Evolutionary conservation across 2,113 vertebrate genomes (phyloP), one percentile per base, ranked within the genome.

Genomic region (Brachionichthys hirsutus): DNA sequence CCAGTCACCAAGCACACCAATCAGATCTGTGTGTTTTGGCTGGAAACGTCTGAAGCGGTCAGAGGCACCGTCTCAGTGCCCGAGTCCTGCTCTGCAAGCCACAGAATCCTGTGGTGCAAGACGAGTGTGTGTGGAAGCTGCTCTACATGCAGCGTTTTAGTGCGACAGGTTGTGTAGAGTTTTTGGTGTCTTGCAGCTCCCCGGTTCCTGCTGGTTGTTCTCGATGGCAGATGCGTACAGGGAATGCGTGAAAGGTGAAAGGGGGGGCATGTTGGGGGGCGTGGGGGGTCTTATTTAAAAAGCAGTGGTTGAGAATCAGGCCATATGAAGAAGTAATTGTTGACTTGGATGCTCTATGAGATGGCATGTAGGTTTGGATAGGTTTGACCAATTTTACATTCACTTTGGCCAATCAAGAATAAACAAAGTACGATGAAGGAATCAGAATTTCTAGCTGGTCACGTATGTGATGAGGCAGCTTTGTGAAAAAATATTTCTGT

Each of bases 161-260:
- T 72, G 81, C 77, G 77, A 82, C 75, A 82, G 73, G 67, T 62
- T 46, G 43, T 54, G 54, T 62, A 63, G 63, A 72, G 51, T 63
- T 61, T 81, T 81, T 57, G 56, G 65, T 67, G 68, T 85, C 92
- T 89, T 91, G 91, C 89, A 92, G 92, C 89, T 91, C 89, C 91
- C 90, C 89, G 91, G 94, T 96, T 96, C 93, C 94, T 94, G 91
- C 95, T 98, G 95, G 95, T 98, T 95, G 95, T 99, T 98, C 93
- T 97, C 93, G 80, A 90, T 92, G 88, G 80, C 62, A 82, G 78
- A 84, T 91, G 88, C 87, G 90, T 92, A 92, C 91, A 83, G 87
- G 82, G 89, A 92, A 93, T 94, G 62, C 45, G 78, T 79, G 80
- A 84, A 67, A 61, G 67, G 56, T 64, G 68, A n/a, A 20, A 36